Evolutionary conservation across 1,140 invertebrate species (phyloP).

Genomic region (Stegodyphus dumicola): DNA sequence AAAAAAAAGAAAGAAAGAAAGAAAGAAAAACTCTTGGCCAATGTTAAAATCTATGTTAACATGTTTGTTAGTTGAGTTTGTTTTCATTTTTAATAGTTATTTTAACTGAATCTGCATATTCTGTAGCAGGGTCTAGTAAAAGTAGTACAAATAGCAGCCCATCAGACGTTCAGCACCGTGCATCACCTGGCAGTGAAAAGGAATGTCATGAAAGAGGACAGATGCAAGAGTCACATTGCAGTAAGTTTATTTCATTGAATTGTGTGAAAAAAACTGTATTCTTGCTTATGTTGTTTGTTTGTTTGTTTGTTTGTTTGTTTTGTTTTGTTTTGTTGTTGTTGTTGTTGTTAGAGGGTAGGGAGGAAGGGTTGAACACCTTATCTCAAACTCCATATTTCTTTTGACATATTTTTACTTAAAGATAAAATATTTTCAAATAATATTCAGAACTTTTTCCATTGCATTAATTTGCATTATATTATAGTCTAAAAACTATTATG

Average conservation of each 20-base stretch:
- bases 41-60: neutral
- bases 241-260: constrained; percentile 68
- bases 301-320: too few relatives aligned
- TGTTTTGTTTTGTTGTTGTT: too few relatives aligned
- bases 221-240: constrained; percentile 68
- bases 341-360: too few relatives aligned
- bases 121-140: constrained; percentile 61
- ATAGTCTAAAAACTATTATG: too few relatives aligned
- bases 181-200: constrained; percentile 51
- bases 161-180: constrained; percentile 53
- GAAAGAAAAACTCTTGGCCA: too few relatives aligned
- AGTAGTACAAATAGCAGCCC: constrained; percentile 64
- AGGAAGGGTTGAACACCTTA: constrained; percentile 64
- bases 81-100: neutral
- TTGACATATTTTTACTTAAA: neutral
- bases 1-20: too few relatives aligned
- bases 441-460: too few relatives aligned
- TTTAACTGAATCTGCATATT: neutral
- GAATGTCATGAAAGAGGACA: constrained; percentile 65
- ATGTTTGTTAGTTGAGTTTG: neutral
- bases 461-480: too few relatives aligned
- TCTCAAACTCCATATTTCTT: neutral
- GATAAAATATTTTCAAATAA: too few relatives aligned
- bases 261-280: too few relatives aligned
- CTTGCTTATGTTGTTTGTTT: too few relatives aligned